phyloP scores from a whole-genome alignment of 92 coral and sea anemone species.

The Palythoa grandis region DNA sequence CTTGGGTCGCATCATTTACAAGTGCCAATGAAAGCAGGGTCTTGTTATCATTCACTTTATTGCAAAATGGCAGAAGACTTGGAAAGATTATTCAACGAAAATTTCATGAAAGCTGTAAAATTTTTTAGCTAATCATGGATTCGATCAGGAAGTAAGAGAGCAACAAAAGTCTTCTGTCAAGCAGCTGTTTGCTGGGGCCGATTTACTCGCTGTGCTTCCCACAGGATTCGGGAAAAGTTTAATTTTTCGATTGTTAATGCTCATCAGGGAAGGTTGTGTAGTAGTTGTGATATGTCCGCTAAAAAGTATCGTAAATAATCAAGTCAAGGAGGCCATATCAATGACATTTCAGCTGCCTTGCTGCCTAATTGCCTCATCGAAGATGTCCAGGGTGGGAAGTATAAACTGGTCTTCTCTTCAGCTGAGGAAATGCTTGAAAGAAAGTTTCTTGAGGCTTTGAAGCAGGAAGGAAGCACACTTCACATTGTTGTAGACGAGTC shows the following conservation, averaged over 20 bases:
- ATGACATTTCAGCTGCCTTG: conserved; percentile 11
- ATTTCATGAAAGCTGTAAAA: background rate
- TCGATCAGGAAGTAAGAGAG: background rate
- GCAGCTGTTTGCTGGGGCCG: background rate
- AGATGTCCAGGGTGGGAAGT: background rate
- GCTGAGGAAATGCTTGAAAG: background rate
- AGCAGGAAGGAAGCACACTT: background rate
- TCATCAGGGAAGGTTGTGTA: background rate
- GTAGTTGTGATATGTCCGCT: conserved; percentile 9
- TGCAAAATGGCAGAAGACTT: too few species aligned
- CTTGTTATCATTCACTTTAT: too few species aligned
- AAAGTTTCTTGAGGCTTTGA: background rate
- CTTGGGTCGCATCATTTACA: background rate
- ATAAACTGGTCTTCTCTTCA: background rate
- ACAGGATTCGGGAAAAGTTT: too few species aligned
- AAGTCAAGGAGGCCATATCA: conserved; percentile 9
- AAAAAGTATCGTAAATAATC: conserved; percentile 4
- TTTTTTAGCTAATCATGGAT: background rate
- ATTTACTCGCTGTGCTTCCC: background rate
- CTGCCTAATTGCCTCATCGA: background rate
- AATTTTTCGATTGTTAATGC: background rate
- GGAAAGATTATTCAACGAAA: too few species aligned
- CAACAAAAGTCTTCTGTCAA: background rate
- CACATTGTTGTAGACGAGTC: background rate
- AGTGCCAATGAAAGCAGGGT: background rate